Evolutionary conservation across 2,113 vertebrate genomes (phyloP).

Genomic region (Meleagris gallopavo): DNA sequence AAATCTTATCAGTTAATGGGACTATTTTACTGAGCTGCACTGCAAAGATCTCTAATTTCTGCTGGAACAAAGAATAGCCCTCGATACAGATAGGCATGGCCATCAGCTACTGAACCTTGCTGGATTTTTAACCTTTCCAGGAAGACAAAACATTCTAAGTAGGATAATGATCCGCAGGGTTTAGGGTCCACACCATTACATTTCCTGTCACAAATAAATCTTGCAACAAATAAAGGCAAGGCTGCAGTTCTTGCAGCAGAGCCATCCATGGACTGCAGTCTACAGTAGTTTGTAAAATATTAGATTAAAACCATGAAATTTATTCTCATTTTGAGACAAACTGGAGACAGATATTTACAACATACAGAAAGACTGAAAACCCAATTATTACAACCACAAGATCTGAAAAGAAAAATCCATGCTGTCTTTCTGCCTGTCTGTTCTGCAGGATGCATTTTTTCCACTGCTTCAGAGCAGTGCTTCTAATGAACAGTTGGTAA

Average conservation of each 20-base stretch:
- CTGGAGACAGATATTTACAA: slow-evolving; percentile 54
- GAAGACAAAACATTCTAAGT: slow-evolving; percentile 26
- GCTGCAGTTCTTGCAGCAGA: slow-evolving; percentile 44
- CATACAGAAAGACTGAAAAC: slow-evolving; percentile 34
- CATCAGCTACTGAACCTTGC: slow-evolving; percentile 2
- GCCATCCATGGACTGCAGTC: slow-evolving; percentile 40
- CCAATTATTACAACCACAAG: slow-evolving; percentile 44
- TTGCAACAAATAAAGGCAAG: slow-evolving; percentile 6
- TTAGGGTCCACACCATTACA: not conserved
- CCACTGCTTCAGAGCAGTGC: slow-evolving; percentile 33
- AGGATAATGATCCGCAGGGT: slow-evolving; percentile 6
- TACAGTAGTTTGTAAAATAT: slow-evolving; percentile 51
- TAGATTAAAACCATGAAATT: slow-evolving; percentile 53
- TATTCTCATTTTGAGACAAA: slow-evolving; percentile 39
- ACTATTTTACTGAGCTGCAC: not conserved
- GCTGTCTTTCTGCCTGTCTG: not conserved
- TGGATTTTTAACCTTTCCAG: slow-evolving; percentile 52
- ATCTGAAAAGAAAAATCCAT: slow-evolving; percentile 33
- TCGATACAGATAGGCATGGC: not conserved
- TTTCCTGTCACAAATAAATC: slow-evolving; percentile 35
- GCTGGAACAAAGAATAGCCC: not conserved
- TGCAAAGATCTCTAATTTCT: not conserved
- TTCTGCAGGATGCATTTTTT: slow-evolving; percentile 35
- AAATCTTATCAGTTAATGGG: slow-evolving; percentile 27
- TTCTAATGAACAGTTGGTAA: not conserved